Base-by-base conservation (phyloP, 2,888 invertebrate genomes). In the Acrocera orbiculus region DNA sequence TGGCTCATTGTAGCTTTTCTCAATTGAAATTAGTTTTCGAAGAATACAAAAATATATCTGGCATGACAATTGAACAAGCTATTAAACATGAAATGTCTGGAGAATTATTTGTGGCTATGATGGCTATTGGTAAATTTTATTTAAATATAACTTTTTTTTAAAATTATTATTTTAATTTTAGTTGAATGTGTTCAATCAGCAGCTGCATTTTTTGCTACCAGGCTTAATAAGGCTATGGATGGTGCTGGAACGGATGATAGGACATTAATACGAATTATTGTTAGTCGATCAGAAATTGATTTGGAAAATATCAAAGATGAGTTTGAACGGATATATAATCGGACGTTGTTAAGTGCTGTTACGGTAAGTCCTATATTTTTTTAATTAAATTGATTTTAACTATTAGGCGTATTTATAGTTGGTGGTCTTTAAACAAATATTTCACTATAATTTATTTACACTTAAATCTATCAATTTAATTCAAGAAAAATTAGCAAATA, bases 191-290 rank as follows among this genome's bases (percentile, higher is more conserved):
- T 73, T 19, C 69, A 73, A 48, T 67, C 64, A 47, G 63, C 69
- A 1, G 56, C 71, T 1, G 67, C 69, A 3, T 78, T 69, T 63
- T 77, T 75, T 58, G 77, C 77, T 24, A 62, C 62, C 32, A 61
- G 71, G 1, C 59, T 78, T 8, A 68, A 75, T 35, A 54, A 58
- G 25, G 67, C 74, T 8, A 69, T 77, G 67, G 66, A 67, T 43
- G 77, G 78, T 0, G 47, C 68, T 30, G 79, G 79, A 35, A 79
- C 79, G 2, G 69, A 74, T 51, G 79, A 80, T 61, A 58, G 63
- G 13, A 69, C 73, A 1, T 63, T 79, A 46, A 69, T 78, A 44
- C 63, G 79, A 32, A 66, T 79, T 46, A 48, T 79, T 43, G 76
- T 77, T 29, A 68, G 70, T 45, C 66, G 76, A 46, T 63, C 71